Base-by-base conservation (phyloP, 2,888 invertebrate genomes). In the Minunthozetes semirufus region DNA sequence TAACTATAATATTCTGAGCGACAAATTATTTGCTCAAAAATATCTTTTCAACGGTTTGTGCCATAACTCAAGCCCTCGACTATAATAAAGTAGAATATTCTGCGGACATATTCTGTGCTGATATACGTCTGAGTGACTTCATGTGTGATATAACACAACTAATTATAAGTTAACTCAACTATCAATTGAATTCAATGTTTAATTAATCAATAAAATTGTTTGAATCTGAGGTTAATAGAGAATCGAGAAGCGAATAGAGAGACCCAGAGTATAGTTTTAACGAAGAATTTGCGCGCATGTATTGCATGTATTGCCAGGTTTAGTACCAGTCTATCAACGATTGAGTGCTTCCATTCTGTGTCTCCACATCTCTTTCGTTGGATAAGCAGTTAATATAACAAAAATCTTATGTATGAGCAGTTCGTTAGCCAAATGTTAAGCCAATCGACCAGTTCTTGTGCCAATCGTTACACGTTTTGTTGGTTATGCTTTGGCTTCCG, bases 401-500 rank as follows among this genome's bases (percentile, higher is more conserved):
- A 59, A 29, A 27, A 42, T 42, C 42, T 42, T 42, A 42, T 42
- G 42, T 42, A 42, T 42, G 11, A 42, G 42, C 42, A 42, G 42
- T 42, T 42, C 42, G 8, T 42, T 42, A 42, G 42, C 42, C 42
- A 42, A 42, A 42, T 42, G 42, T 42, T 42, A 42, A 42, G 9
- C 42, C 9, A 42, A 42, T 9, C 5, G 8, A 17, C 17, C 48
- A 59, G 27, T 59, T 13, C 29, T 17, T 29, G 59, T 59, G 59
- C 27, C 59, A 59, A 59, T 29, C 27, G 27, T 59, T 29, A 27
- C 27, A 59, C 29, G 22, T 56, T 33, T 56, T 17, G 59, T 27
- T 59, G 50, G 59, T 59, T 59, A 59, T 59, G 59, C 59, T 59
- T 59, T 29, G 27, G 59, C 59, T 59, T 59, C 59, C 59, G 27